These are phyloP conservation scores for Cephus cinctus DNA, from an alignment of 1,140 invertebrate species.

Conservation along the genomic window DNA sequence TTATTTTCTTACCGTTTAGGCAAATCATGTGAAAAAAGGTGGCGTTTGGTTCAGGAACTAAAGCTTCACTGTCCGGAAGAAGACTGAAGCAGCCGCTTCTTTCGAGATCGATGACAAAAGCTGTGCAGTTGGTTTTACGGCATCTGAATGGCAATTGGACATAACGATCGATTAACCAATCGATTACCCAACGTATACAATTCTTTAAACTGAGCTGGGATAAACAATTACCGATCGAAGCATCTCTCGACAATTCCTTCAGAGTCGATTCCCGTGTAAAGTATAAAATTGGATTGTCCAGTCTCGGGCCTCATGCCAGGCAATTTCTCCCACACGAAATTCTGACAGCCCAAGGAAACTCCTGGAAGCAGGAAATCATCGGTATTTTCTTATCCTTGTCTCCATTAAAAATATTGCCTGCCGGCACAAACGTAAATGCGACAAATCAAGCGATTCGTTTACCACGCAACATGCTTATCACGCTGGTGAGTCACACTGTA, in stretches of 20 bases:
- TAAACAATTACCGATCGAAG: slow-evolving; percentile 37
- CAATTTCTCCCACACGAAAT: slow-evolving; percentile 45
- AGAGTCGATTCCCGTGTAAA: slow-evolving; percentile 34
- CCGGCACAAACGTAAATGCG: no score
- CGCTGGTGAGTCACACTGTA: no score
- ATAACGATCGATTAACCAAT: no score
- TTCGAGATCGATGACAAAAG: slow-evolving; percentile 42
- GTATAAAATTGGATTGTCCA: slow-evolving; percentile 17
- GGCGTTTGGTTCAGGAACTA: slow-evolving; percentile 37
- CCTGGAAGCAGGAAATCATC: no score
- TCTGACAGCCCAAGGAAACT: no score
- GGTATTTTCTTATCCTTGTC: no score
- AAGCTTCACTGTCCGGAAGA: slow-evolving; percentile 27
- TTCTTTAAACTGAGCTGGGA: no score
- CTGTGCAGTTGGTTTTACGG: slow-evolving; percentile 36
- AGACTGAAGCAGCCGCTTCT: slow-evolving; percentile 40
- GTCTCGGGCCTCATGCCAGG: slow-evolving; percentile 37
- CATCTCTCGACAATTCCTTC: slow-evolving; percentile 39
- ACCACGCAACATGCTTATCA: no score
- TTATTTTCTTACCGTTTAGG: slow-evolving; percentile 29
- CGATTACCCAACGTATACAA: no score
- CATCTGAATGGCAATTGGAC: no score
- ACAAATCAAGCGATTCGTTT: no score
- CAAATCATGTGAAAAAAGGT: slow-evolving; percentile 43
- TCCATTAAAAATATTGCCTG: no score